Conservation (phyloP, 2,797 vertebrate species). For the Catamblyrhynchus diadema region DNA sequence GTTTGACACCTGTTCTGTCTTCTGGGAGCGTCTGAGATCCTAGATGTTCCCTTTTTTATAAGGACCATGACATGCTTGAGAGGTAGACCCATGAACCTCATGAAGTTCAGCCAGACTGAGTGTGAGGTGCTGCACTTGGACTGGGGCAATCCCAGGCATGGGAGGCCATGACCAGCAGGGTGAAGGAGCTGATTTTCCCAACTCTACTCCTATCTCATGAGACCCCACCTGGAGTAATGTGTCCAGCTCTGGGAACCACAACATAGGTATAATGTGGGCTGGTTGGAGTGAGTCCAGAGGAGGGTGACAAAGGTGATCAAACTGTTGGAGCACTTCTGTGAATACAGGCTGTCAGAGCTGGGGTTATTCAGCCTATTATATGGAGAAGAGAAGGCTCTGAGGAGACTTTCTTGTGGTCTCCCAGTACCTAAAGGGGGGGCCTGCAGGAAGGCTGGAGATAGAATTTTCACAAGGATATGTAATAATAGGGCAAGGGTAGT, state of each 20-base stretch:
- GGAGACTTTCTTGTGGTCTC: too few species aligned
- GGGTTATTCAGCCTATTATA: neutral
- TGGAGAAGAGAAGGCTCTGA: neutral
- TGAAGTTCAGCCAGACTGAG: neutral
- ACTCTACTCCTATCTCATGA: rapidly evolving
- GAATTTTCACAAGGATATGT: neutral
- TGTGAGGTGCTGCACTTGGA: neutral
- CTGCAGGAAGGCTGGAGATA: neutral
- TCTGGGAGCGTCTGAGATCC: neutral
- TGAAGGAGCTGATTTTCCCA: neutral
- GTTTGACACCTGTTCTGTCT: neutral
- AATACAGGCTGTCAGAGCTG: neutral
- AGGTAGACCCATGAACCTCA: neutral
- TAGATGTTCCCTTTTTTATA: neutral
- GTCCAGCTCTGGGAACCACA: neutral
- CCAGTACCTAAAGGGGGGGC: too few species aligned
- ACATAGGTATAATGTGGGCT: rapidly evolving
- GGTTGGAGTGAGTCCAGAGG: neutral
- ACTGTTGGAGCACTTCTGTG: neutral
- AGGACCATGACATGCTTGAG: neutral
- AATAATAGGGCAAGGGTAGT: too few species aligned
- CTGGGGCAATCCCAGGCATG: rapidly evolving
- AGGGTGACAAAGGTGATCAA: neutral
- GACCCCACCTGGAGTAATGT: neutral
- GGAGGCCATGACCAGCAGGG: neutral